Evolutionary conservation across 2,888 invertebrate species (phyloP).

Genomic region (Oscheius sp.): DNA sequence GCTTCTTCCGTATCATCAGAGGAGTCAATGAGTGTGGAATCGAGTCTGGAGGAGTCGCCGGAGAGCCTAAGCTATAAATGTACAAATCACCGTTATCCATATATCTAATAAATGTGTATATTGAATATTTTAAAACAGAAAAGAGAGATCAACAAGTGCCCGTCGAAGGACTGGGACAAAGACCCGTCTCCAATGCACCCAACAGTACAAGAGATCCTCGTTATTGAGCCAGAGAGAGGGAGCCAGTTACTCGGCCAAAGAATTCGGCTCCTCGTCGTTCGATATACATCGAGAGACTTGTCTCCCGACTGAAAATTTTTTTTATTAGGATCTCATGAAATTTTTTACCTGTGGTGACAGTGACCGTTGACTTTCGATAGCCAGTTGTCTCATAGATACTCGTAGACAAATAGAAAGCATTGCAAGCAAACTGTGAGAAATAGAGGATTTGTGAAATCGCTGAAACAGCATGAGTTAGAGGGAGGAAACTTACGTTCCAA

Average conservation of each 20-base stretch:
- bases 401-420: conserved; percentile 66
- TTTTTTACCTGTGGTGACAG: conserved; percentile 38
- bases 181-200: conserved; percentile 13
- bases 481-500: conserved; percentile 46
- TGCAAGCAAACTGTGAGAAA: conserved; percentile 67
- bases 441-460: conserved; percentile 64
- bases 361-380: conserved; percentile 45
- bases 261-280: conserved; percentile 35
- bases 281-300: conserved; percentile 49
- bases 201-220: conserved; percentile 1
- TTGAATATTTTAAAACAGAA: background rate
- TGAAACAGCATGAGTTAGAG: conserved; percentile 30
- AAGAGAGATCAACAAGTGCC: background rate
- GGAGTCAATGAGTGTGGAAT: conserved; percentile 78
- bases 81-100: background rate
- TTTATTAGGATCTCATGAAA: too few relatives aligned
- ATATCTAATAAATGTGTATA: conserved; percentile 24
- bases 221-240: background rate
- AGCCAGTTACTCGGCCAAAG: background rate
- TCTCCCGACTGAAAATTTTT: too few relatives aligned
- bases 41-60: conserved; percentile 70
- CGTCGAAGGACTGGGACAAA: background rate
- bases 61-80: conserved; percentile 56
- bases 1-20: conserved; percentile 86
- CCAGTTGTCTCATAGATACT: conserved; percentile 66